Percentiles rank a stretch among this genome's conserved stretches.
Conservation (phyloP, 1,140 invertebrate species). For the Spodoptera frugiperda region DNA sequence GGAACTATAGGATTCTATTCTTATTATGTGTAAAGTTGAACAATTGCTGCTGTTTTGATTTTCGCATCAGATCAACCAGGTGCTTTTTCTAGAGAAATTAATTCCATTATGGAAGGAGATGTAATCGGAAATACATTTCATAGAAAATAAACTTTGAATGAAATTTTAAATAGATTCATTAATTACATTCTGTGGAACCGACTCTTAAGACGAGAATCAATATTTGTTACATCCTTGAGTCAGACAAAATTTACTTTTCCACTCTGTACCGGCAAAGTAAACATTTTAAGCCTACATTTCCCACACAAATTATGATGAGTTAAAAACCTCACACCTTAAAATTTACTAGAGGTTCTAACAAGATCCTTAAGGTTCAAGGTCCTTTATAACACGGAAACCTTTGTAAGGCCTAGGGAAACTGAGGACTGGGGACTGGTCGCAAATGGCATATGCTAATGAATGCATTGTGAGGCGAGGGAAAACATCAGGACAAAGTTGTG, state of each 20-base stretch:
- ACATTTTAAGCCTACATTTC: not conserved
- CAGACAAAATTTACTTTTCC: not conserved
- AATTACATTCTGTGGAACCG: too few species aligned
- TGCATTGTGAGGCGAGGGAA: constrained; percentile 29
- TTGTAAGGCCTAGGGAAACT: constrained; percentile 2
- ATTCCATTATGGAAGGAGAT: not conserved
- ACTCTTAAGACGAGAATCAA: not conserved
- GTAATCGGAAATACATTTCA: not conserved
- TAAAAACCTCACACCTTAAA: not conserved
- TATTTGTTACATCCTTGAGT: constrained; percentile 1
- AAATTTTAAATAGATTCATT: too few species aligned
- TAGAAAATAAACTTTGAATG: not conserved
- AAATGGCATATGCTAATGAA: constrained; percentile 34
- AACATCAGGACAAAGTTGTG: constrained; percentile 37
- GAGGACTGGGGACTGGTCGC: not conserved
- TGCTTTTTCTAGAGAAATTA: not conserved
- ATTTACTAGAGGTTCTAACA: not conserved
- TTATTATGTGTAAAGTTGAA: constrained; percentile 40
- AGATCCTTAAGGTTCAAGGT: not conserved
- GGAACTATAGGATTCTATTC: constrained; percentile 49
- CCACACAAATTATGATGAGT: constrained; percentile 3
- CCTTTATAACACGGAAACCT: not conserved
- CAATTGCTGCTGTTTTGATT: constrained; percentile 43
- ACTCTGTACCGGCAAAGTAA: not conserved
- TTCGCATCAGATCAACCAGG: constrained; percentile 28